Percentiles rank a stretch among this genome's conserved stretches.
phyloP scores from a whole-genome alignment of 2,113 vertebrate species.

The Haplochromis vanheusdeni region DNA sequence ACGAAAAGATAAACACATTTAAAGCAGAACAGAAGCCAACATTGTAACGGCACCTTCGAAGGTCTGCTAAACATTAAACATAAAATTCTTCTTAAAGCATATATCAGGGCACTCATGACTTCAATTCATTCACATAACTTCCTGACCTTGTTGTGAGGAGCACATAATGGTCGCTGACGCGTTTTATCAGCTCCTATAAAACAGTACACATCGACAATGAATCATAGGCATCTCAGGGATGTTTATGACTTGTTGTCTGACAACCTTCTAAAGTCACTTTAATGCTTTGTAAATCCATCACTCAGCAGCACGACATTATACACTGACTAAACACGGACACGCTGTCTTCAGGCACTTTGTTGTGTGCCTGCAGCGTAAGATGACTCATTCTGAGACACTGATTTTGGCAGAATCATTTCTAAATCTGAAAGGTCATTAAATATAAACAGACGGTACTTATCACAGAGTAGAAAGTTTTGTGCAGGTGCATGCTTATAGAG shows the following conservation, averaged over 20 bases:
- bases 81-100: neutral
- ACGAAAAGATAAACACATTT: neutral
- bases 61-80: neutral
- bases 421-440: neutral
- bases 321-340: neutral
- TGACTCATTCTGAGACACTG: conserved; percentile 19
- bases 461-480: neutral
- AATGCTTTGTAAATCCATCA: neutral
- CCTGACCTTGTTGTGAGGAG: conserved; percentile 19
- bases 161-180: conserved; percentile 6
- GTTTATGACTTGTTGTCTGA: conserved; percentile 23
- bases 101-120: neutral
- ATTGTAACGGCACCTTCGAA: neutral
- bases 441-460: neutral
- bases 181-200: conserved; percentile 7
- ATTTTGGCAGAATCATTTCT: neutral
- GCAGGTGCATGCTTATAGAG: neutral
- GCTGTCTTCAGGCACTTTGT: neutral
- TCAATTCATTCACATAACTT: neutral
- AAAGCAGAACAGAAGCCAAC: neutral
- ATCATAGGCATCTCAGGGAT: conserved; percentile 10
- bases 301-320: neutral
- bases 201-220: conserved; percentile 16
- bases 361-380: neutral
- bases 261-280: neutral